Percentiles rank a stretch among this genome's conserved stretches.
Conservation (phyloP, 1,140 invertebrate species). For the Pseudomyrmex cubaensis region DNA sequence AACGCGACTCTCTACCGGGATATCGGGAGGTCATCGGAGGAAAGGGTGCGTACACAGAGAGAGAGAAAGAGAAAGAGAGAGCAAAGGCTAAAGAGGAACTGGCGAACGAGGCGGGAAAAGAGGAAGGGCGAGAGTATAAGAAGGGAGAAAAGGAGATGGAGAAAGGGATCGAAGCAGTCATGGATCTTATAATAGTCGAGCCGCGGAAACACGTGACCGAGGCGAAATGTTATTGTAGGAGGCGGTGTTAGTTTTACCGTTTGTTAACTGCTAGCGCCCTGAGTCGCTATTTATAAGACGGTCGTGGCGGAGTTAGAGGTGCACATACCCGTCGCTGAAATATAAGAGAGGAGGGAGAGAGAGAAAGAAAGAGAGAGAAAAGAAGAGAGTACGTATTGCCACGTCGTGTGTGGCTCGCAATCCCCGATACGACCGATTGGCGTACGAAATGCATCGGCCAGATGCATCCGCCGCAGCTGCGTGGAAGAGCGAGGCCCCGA, state of each 20-base stretch:
- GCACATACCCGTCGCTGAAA: slow-evolving; percentile 59
- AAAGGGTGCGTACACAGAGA: background rate
- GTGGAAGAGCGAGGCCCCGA: slow-evolving; percentile 16
- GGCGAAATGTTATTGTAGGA: slow-evolving; percentile 83
- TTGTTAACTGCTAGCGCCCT: slow-evolving; percentile 80
- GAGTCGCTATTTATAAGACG: slow-evolving; percentile 80
- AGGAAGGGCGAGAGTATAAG: background rate
- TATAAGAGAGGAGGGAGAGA: slow-evolving; percentile 10
- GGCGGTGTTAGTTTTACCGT: slow-evolving; percentile 82
- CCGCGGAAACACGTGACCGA: slow-evolving; percentile 79
- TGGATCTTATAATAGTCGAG: slow-evolving; percentile 80
- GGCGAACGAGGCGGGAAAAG: slow-evolving; percentile 1
- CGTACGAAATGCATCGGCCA: slow-evolving; percentile 61
- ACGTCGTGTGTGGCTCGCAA: slow-evolving; percentile 79
- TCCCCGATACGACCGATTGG: slow-evolving; percentile 67
- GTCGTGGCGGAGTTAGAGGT: slow-evolving; percentile 47
- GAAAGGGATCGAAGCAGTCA: slow-evolving; percentile 64
- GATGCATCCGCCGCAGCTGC: slow-evolving; percentile 65
- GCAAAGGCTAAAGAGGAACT: background rate
- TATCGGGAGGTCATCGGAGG: background rate
- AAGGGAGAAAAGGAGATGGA: background rate
- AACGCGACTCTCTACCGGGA: background rate
- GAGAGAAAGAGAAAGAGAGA: background rate
- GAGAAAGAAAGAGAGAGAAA: no score
- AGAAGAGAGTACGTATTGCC: background rate